Conservation (phyloP, 2,888 invertebrate species). For the Fissipunctia ypsillon region DNA sequence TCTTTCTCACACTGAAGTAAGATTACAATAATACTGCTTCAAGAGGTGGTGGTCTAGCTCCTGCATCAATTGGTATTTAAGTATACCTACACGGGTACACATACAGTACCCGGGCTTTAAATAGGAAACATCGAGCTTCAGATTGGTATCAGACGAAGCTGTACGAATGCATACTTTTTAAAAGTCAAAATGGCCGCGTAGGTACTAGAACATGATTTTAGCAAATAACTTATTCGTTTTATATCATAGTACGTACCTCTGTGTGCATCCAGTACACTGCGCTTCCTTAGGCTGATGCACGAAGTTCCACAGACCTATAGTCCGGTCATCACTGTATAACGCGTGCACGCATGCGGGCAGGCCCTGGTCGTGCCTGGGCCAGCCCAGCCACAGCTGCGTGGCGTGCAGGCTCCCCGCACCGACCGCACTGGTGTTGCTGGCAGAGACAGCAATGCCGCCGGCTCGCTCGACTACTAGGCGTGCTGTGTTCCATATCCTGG, state of each 20-base stretch:
- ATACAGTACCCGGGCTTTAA: background rate
- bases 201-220: background rate
- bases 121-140: background rate
- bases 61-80: background rate
- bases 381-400: slow-evolving; percentile 82
- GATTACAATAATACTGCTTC: too few relatives aligned
- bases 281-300: slow-evolving; percentile 91
- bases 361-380: slow-evolving; percentile 73
- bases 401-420: slow-evolving; percentile 76
- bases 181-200: too few relatives aligned
- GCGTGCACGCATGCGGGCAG: slow-evolving; percentile 95
- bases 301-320: slow-evolving; percentile 97
- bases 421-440: slow-evolving; percentile 75
- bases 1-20: too few relatives aligned
- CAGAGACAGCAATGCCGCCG: slow-evolving; percentile 71
- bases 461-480: slow-evolving; percentile 91
- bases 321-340: slow-evolving; percentile 93
- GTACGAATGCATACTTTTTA: background rate
- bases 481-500: slow-evolving; percentile 92
- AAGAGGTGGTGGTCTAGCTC: too few relatives aligned
- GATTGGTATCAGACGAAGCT: background rate
- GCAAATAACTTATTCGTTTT: background rate
- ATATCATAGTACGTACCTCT: slow-evolving; percentile 87
- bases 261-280: slow-evolving; percentile 94
- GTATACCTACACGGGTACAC: background rate